Conservation (phyloP, 2,113 vertebrate genomes). For the Cyanoderma ruficeps region DNA sequence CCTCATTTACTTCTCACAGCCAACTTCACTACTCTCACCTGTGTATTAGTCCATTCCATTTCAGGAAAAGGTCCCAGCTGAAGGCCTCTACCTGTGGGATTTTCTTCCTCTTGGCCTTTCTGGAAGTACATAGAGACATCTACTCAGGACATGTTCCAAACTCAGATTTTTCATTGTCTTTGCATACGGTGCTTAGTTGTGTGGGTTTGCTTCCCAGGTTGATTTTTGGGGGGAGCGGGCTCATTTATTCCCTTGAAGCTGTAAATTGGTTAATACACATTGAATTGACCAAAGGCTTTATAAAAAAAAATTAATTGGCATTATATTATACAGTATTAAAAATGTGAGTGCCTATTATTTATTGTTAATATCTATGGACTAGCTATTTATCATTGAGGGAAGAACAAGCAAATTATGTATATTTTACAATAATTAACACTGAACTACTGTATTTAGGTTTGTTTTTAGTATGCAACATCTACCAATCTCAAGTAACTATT, state of each 20-base stretch:
- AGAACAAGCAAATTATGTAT: background rate
- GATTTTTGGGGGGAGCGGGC: background rate
- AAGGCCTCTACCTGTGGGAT: conserved; percentile 68
- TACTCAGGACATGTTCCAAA: conserved; percentile 51
- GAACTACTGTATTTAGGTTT: background rate
- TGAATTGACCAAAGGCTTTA: background rate
- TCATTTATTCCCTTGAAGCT: background rate
- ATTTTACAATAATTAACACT: background rate
- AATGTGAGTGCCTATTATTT: background rate
- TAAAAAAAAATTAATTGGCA: background rate
- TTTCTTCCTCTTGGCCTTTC: conserved; percentile 69
- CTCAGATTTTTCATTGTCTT: conserved; percentile 26
- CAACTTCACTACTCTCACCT: conserved; percentile 55
- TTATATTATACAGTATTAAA: background rate
- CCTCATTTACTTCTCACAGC: conserved; percentile 13
- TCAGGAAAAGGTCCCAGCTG: conserved; percentile 67
- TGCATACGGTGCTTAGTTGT: background rate
- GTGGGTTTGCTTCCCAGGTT: background rate
- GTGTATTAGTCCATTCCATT: conserved; percentile 67
- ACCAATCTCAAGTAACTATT: background rate
- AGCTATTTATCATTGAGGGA: background rate
- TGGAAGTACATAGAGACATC: conserved; percentile 66
- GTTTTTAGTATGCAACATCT: background rate
- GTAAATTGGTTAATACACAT: background rate
- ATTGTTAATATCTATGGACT: background rate